Conservation (phyloP, 2,888 invertebrate genomes). For the Parthenolecanium corni region DNA sequence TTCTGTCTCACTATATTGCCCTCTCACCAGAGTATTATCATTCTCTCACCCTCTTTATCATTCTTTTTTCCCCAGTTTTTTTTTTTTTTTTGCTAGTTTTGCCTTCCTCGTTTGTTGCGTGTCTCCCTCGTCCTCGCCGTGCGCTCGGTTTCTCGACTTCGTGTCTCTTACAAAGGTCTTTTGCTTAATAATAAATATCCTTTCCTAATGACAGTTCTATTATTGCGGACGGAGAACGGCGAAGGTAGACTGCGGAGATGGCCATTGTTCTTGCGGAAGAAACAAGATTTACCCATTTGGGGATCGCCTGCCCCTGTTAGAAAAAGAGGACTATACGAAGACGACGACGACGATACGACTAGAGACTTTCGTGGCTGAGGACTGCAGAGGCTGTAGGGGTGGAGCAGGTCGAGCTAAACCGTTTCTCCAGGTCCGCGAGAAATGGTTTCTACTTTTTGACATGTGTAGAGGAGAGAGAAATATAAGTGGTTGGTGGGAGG, state of each 20-base stretch:
- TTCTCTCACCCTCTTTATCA: no score
- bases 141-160: neutral
- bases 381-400: no score
- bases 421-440: neutral
- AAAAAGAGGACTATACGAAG: no score
- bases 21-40: no score
- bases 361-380: no score
- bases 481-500: neutral
- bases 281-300: neutral
- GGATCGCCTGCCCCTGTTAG: neutral
- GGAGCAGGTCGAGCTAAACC: neutral
- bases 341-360: no score
- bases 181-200: conserved; percentile 20
- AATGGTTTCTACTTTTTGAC: conserved; percentile 6
- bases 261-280: neutral
- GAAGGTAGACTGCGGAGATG: neutral
- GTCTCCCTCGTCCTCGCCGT: neutral
- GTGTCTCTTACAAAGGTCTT: conserved; percentile 10
- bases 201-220: conserved; percentile 22
- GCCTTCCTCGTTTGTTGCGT: neutral
- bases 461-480: no score
- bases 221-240: conserved; percentile 1
- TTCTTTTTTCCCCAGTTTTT: no score
- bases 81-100: no score
- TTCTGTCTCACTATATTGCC: no score